phyloP scores from a whole-genome alignment of 2,888 invertebrate genomes.

The Calephelis perditalis region DNA sequence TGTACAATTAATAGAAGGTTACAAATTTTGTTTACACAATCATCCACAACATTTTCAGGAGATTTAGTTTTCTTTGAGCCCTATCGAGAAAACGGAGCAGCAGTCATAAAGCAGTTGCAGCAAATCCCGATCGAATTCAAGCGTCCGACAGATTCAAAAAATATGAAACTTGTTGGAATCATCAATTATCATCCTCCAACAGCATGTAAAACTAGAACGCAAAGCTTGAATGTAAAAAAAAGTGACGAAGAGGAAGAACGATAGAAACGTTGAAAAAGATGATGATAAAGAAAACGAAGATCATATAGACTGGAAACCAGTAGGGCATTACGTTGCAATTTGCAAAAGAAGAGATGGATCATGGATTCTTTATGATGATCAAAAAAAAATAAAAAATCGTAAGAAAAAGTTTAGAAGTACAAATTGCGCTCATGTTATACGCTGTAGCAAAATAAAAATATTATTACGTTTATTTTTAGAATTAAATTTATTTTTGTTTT shows the following conservation, averaged over 20 bases:
- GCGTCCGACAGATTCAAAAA: constrained; percentile 2
- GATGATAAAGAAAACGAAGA: constrained; percentile 8
- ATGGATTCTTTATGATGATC: not conserved
- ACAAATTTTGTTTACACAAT: constrained; percentile 2
- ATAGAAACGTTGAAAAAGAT: not conserved
- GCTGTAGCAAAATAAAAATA: not conserved
- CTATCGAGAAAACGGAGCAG: constrained; percentile 5
- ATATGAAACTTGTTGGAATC: constrained; percentile 4
- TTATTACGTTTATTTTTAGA: no score
- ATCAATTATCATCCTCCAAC: constrained; percentile 5
- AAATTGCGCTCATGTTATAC: not conserved
- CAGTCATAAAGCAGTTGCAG: constrained; percentile 6
- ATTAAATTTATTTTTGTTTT: no score
- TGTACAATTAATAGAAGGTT: not conserved
- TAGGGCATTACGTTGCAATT: no score
- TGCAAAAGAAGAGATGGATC: no score
- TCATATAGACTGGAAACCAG: not conserved
- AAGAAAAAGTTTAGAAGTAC: not conserved
- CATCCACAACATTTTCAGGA: constrained; percentile 5
- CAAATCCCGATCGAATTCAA: not conserved
- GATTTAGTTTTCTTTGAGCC: constrained; percentile 7
- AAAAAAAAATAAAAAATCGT: constrained; percentile 4
- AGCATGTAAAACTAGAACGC: not conserved
- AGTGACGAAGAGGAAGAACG: no score
- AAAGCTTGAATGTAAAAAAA: not conserved